Base-by-base conservation (phyloP, 2,888 invertebrate genomes). In the Sturmia bella region DNA sequence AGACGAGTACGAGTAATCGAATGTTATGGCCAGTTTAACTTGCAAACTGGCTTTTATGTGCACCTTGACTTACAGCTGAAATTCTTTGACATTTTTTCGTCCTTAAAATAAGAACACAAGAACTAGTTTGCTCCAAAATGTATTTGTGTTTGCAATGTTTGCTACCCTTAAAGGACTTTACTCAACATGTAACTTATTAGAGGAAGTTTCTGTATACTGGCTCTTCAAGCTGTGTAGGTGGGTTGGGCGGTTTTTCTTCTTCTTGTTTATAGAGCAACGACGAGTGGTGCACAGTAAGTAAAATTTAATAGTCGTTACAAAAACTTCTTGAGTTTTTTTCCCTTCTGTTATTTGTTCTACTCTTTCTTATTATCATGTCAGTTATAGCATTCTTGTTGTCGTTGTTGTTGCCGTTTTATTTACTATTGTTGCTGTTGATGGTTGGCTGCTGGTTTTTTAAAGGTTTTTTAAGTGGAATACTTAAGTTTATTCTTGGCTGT, bases 401-500 rank as follows among this genome's bases (percentile, higher is more conserved):
- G 54, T 41, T 69, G 41, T 39, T 41, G 59, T 24, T 59, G 59
- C 41, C 9, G 63, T 45, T 48, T 48, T 45, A 32, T 63, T 48
- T 32, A 21, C 19, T 50, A 19, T 50, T 37, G 37, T 21, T 72
- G 56, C 41, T 17, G 45, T 74, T 74, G 64, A 57, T 74, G 50
- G 78, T 61, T 72, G 66, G 72, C 43, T 73, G 72, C 66, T 79
- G 78, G 78, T 43, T 72, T 73, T 72, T 79, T 69, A 54, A 66
- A 68, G 72, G 52, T 66, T 73, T 63, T 66, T 73, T n/a, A 68
- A 79, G 78, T 79, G 66, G 72, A 59, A 72, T 66, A 73, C 78
- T 73, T 79, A 54, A 79, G 78, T 79, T 72, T 73, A 9, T 45
- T 63, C 19, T 70, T 69, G 37, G 50, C n/a, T 52, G 52, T 54